Evolutionary conservation across 2,888 invertebrate genomes (phyloP), one percentile per base, ranked within the genome.

Genomic region (Oscheius sp.): DNA sequence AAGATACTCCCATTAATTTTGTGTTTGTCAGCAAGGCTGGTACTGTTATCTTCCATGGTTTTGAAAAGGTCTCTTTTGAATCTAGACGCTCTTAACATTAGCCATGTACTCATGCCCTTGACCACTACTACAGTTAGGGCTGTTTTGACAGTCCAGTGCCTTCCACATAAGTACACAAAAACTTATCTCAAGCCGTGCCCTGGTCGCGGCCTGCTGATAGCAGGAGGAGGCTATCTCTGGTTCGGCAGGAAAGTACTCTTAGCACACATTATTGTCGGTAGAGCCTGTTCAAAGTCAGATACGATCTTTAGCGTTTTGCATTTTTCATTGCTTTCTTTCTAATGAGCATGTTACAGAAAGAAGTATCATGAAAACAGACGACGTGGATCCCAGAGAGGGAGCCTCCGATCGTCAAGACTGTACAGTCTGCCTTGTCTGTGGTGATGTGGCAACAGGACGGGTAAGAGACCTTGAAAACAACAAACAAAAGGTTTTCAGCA

Each of bases 401-500:
- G 70, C 53, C 42, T 70, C 70, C 58, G 70, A 70, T 32, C n/a
- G 57, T 13, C 42, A n/a, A n/a, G 70, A 70, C 32, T 10, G 55
- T 7, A 71, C 66, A 21, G 21, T 65, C 4, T 88, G 88, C 60
- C 77, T 80, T 5, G 86, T 88, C 21, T 88, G 88, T 70, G 85
- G 86, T 29, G 88, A 88, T 59, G 73, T 76, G 11, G 88, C 88
- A 0, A 88, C 87, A 1, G 88, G 88, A 13, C 59, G 84, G 21
- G 21, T 21, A 21, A 21, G 21, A 21, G 21, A 21, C 21, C 21
- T 21, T 21, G 21, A 21, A 21, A 21, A 21, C 21, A 21, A 21
- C 21, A 21, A 21, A 21, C 21, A 21, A 21, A 21, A 21, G 21
- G 21, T 21, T 21, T 21, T 21, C 21, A 21, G 37, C 86, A 86